Evolutionary conservation across 2,797 vertebrate species (phyloP).

Genomic region (Uromys caudimaculatus): DNA sequence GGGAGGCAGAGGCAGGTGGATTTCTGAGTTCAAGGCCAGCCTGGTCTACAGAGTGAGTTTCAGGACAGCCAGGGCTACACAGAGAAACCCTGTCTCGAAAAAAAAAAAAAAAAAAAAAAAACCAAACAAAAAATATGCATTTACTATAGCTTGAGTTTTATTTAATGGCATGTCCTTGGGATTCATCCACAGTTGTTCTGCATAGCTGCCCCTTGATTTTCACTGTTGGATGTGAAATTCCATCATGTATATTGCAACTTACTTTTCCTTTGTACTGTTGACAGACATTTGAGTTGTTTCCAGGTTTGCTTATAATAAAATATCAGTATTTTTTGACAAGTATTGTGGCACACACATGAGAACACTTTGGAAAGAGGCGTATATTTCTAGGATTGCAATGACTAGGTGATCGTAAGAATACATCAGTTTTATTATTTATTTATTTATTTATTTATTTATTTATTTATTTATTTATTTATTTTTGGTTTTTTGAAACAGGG

Average conservation of each 20-base stretch:
- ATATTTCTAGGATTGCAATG: neutral
- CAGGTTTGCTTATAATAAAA: neutral
- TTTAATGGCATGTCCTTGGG: neutral
- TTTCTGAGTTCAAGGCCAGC: no score
- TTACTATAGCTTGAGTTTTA: slow-evolving; percentile 40
- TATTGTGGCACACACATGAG: neutral
- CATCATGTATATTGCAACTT: neutral
- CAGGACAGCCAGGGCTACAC: no score
- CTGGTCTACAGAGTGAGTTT: no score
- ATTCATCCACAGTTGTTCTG: neutral
- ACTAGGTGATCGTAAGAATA: neutral
- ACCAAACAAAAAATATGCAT: no score
- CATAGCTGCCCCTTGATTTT: neutral
- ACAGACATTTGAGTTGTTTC: slow-evolving; percentile 40
- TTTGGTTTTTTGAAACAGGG: no score
- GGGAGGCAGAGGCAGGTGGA: no score
- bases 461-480: no score
- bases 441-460: no score
- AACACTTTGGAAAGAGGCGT: neutral
- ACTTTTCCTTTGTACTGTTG: slow-evolving; percentile 22
- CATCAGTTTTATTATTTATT: neutral
- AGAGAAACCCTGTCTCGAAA: no score
- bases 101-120: no score
- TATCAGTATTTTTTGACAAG: slow-evolving; percentile 8
- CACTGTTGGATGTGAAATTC: neutral